phyloP scores from a whole-genome alignment of 1,140 invertebrate species.

The Bombyx mori region DNA sequence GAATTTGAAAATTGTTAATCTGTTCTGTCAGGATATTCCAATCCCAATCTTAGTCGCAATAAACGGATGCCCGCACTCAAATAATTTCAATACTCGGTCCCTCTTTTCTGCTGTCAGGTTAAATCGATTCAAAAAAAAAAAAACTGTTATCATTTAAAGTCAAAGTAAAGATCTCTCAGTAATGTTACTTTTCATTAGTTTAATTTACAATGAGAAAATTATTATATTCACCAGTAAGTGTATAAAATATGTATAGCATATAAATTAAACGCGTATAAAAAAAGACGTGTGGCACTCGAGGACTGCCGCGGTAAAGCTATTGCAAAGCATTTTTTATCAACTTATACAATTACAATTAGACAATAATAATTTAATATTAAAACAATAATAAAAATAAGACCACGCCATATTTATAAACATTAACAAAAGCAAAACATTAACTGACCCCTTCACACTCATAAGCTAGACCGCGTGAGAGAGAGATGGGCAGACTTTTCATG shows the following conservation, averaged over 20 bases:
- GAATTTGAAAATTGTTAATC: conserved; percentile 27
- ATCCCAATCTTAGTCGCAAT: conserved; percentile 17
- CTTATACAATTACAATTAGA: too few species aligned
- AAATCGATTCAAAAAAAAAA: conserved; percentile 15
- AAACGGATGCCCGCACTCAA: conserved; percentile 15
- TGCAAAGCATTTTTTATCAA: too few species aligned
- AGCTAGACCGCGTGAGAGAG: too few species aligned
- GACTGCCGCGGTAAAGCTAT: too few species aligned
- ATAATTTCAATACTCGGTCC: conserved; percentile 18
- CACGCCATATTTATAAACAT: too few species aligned
- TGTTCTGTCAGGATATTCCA: conserved; percentile 21
- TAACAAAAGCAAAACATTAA: too few species aligned
- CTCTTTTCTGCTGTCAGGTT: conserved; percentile 12
- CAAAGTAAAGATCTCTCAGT: background rate
- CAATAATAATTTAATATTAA: too few species aligned
- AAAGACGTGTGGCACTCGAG: too few species aligned
- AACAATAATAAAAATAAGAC: too few species aligned
- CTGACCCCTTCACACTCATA: too few species aligned
- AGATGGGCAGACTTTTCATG: too few species aligned
- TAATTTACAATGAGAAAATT: background rate
- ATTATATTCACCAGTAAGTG: background rate
- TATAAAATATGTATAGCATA: conserved; percentile 1
- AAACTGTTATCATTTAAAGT: conserved; percentile 7
- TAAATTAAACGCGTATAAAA: too few species aligned
- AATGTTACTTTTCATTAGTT: conserved; percentile 1